Evolutionary conservation across 1,140 invertebrate genomes (phyloP), one percentile per base, ranked within the genome.

Genomic region (Plutomurus gul): DNA sequence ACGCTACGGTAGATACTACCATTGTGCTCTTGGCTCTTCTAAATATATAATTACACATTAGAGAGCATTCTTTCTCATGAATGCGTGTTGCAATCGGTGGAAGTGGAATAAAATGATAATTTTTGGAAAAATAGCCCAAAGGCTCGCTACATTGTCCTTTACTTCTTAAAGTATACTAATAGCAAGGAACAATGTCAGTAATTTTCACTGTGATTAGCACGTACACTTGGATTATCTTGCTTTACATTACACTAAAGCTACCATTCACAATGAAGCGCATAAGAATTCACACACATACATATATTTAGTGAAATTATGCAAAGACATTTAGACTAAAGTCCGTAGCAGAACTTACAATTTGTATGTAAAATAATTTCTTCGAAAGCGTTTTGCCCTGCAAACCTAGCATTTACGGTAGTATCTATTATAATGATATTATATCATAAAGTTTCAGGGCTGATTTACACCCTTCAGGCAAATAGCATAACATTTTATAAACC

Each of bases 61-160:
- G n/a, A n/a, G n/a, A n/a, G n/a, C n/a, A 43, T 43, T 51, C 47
- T 11, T 51, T 65, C 5, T 8, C 33, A 20, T 25, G n/a, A 65
- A 4, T 18, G n/a, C 36, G 7, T 30, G 5, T 39, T 76, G 37
- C 47, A 71, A 43, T 77, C 75, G 70, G 43, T 71, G 76, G 37
- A 77, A 77, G 56, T 77, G 76, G 76, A 77, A 77, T 77, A 77
- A 77, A 77, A 77, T 77, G 76, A 77, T 77, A 77, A 77, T 77
- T 77, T 77, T 77, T 47, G 56, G 18, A 37, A 70, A 77, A 77
- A 77, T 46, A 77, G 37, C 39, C 76, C 18, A 13, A 20, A 71
- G 76, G 16, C 36, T 3, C n/a, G 13, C 4, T 40, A 25, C 56
- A 16, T 65, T 65, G 56, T 65, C 56, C 16, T 36, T 65, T 65